A percentile compares a stretch with the other conserved stretches of the same genome.
phyloP scores from a whole-genome alignment of 2,797 vertebrate species.

The Taenioides sp. region DNA sequence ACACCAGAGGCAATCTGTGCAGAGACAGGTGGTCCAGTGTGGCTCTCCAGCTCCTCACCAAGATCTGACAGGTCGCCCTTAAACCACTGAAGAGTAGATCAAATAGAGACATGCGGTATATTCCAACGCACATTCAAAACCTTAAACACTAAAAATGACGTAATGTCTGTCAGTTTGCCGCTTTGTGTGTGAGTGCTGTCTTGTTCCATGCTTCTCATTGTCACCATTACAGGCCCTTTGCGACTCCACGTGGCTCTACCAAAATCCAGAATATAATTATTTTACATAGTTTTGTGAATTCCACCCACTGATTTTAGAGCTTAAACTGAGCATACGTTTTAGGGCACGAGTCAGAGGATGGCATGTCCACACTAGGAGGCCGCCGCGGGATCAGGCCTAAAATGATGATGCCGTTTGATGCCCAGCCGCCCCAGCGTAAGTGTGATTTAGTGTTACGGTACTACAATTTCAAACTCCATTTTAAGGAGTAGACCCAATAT shows the following conservation, averaged over 20 bases:
- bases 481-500: too few relatives aligned
- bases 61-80: not conserved
- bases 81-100: not conserved
- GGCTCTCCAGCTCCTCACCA: not conserved
- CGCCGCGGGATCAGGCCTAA: slow-evolving; percentile 97
- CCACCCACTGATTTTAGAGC: not conserved
- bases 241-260: not conserved
- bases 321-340: slow-evolving; percentile 66
- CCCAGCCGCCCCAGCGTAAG: slow-evolving; percentile 98
- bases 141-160: not conserved
- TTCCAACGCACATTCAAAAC: not conserved
- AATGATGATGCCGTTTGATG: slow-evolving; percentile 99
- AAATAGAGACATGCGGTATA: too few relatives aligned
- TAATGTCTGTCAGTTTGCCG: not conserved
- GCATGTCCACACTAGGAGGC: slow-evolving; percentile 94
- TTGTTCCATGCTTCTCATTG: not conserved
- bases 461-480: too few relatives aligned
- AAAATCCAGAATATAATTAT: not conserved
- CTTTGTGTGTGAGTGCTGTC: not conserved
- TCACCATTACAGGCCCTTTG: not conserved
- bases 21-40: too few relatives aligned
- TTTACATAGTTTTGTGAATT: not conserved
- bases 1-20: too few relatives aligned
- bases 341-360: slow-evolving; percentile 98
- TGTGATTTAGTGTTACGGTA: slow-evolving; percentile 40